Evolutionary conservation across 1,140 invertebrate genomes (phyloP), one percentile per base, ranked within the genome.

Genomic region (Dendroctonus ponderosae): DNA sequence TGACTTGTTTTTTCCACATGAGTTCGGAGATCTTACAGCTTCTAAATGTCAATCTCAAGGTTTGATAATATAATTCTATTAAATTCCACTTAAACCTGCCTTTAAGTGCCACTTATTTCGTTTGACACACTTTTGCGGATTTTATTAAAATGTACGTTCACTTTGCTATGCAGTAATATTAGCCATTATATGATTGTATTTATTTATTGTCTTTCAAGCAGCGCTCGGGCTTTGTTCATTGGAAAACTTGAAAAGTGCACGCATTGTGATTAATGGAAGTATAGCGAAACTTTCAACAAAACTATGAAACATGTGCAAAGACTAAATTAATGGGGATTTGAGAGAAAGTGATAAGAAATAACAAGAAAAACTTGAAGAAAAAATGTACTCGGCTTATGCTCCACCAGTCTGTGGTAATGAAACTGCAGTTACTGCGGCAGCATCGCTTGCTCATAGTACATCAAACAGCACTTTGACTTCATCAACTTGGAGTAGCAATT

Each of bases 111-210:
- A 9, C 15, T 63, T 65, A 48, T 57, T 65, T 65, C 52, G 42
- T 65, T 65, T 65, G 62, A 65, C 62, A 65, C 54, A 65, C 62
- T 65, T 65, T 65, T 65, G 53, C 40, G 38, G 26, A 53, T 11
- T 53, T 15, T 42, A 48, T 43, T 46, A 64, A 65, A 65, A 49
- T 50, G 38, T 43, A 51, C 62, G 39, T 58, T 65, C 62, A 65
- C 62, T 58, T 43, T 38, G 40, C 62, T 39, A 39, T 46, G 51
- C 52, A 64, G 41, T 52, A 64, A 46, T 64, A 64, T 44, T 44
- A 46, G n/a, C 53, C n/a, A 42, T 9, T 12, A 46, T 11, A 46
- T 11, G 43, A 46, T 46, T 46, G 8, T 46, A 46, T 46, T 46
- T 46, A 46, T 46, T 46, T 46, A 46, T 26, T 26, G 26, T 46